A percentile compares a stretch with the other conserved stretches of the same genome.
phyloP scores from a whole-genome alignment of 2,113 vertebrate genomes.

The Lampris megalopsis region DNA sequence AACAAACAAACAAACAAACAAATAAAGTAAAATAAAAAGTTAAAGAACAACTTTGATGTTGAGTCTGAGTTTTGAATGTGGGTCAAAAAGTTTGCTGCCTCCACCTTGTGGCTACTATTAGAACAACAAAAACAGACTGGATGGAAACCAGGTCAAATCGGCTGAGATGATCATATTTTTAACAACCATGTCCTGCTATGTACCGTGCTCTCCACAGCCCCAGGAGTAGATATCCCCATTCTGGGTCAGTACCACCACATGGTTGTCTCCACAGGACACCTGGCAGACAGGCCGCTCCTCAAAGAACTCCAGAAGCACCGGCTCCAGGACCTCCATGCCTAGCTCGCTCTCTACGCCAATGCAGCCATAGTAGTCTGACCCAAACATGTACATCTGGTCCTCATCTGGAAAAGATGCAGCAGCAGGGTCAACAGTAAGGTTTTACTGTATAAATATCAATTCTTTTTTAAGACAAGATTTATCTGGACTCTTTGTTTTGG shows the following conservation, averaged over 20 bases:
- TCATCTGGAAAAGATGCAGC: constrained; percentile 85
- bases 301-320: constrained; percentile 92
- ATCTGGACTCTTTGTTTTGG: neutral
- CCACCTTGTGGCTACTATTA: constrained; percentile 57
- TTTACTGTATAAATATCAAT: too few species aligned
- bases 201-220: constrained; percentile 98
- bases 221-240: constrained; percentile 91
- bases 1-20: too few species aligned
- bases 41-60: neutral
- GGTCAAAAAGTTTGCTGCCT: constrained; percentile 1
- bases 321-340: constrained; percentile 90
- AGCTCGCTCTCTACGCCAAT: constrained; percentile 88
- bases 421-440: neutral
- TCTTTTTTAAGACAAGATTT: neutral
- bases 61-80: neutral
- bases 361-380: constrained; percentile 97
- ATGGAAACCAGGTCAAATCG: neutral
- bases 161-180: constrained; percentile 6
- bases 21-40: neutral
- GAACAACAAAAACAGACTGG: constrained; percentile 37
- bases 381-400: constrained; percentile 96
- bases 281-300: constrained; percentile 89
- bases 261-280: constrained; percentile 97
- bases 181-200: constrained; percentile 19
- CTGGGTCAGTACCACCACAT: constrained; percentile 92